phyloP scores from a whole-genome alignment of 1,140 invertebrate genomes.

The Drosophila cardini region DNA sequence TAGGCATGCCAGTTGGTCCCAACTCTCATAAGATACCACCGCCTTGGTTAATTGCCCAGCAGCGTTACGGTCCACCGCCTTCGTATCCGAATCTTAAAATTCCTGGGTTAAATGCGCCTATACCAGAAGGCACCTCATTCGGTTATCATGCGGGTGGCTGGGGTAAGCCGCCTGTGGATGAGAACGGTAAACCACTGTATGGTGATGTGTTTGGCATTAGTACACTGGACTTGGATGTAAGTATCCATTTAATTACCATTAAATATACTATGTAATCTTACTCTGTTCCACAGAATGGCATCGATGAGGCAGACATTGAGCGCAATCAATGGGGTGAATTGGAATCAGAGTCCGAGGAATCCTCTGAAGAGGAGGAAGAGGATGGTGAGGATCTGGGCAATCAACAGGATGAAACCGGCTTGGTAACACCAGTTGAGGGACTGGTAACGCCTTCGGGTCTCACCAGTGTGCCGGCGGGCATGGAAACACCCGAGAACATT shows the following conservation, averaged over 20 bases:
- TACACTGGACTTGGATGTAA: constrained; percentile 87
- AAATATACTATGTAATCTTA: neutral
- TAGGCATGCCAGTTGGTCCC: constrained; percentile 99
- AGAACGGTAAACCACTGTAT: constrained; percentile 98
- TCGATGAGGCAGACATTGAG: constrained; percentile 96
- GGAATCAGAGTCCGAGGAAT: constrained; percentile 97
- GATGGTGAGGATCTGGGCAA: constrained; percentile 90
- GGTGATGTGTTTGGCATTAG: constrained; percentile 98
- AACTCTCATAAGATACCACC: constrained; percentile 96
- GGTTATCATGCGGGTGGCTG: constrained; percentile 99
- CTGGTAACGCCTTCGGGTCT: constrained; percentile 98
- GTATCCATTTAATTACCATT: constrained; percentile 46
- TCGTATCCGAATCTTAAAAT: constrained; percentile 99
- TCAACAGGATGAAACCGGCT: constrained; percentile 88
- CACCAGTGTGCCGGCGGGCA: constrained; percentile 96
- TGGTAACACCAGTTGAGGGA: constrained; percentile 93
- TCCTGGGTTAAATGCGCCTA: constrained; percentile 96
- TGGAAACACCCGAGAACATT: constrained; percentile 99
- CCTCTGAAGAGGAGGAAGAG: constrained; percentile 93
- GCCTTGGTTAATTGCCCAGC: constrained; percentile 99
- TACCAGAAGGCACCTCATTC: constrained; percentile 98
- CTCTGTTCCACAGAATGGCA: constrained; percentile 86
- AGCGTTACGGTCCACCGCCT: constrained; percentile 99
- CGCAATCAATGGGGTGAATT: constrained; percentile 98
- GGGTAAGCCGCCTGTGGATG: constrained; percentile 99